phyloP scores from a whole-genome alignment of 2,888 invertebrate genomes.

The Cynaeus angustus region DNA sequence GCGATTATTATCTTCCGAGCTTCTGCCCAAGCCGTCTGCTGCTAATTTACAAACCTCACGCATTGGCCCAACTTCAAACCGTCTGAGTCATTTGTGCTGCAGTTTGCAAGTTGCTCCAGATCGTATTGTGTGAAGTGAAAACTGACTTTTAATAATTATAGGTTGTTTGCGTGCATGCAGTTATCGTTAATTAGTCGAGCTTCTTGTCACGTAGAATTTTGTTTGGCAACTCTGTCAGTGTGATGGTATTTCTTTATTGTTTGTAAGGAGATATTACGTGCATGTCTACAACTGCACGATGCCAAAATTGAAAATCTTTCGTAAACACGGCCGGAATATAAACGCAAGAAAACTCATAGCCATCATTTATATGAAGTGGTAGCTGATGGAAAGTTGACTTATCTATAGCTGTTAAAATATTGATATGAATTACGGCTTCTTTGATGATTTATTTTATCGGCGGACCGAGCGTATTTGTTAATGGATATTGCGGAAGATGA shows the following conservation, averaged over 20 bases:
- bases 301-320: background rate
- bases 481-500: constrained; percentile 1
- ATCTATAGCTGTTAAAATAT: background rate
- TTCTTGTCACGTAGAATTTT: constrained; percentile 33
- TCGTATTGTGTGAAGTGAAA: background rate
- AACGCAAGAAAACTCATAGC: background rate
- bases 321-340: constrained; percentile 3
- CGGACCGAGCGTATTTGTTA: background rate
- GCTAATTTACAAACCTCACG: constrained; percentile 18
- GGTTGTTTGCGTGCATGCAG: constrained; percentile 5
- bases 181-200: constrained; percentile 28
- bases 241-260: constrained; percentile 6
- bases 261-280: constrained; percentile 1
- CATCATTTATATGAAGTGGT: background rate
- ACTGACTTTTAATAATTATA: constrained; percentile 17
- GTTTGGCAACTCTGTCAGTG: constrained; percentile 20
- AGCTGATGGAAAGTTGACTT: background rate
- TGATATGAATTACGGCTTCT: background rate
- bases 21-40: constrained; percentile 24
- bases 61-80: constrained; percentile 45
- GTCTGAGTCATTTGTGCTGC: constrained; percentile 36
- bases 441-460: constrained; percentile 16
- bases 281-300: background rate
- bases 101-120: constrained; percentile 16
- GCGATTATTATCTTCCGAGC: background rate